These are phyloP conservation scores for Steatocranus sp. DNA, from an alignment of 2,797 vertebrate species.

Conservation along the genomic window DNA sequence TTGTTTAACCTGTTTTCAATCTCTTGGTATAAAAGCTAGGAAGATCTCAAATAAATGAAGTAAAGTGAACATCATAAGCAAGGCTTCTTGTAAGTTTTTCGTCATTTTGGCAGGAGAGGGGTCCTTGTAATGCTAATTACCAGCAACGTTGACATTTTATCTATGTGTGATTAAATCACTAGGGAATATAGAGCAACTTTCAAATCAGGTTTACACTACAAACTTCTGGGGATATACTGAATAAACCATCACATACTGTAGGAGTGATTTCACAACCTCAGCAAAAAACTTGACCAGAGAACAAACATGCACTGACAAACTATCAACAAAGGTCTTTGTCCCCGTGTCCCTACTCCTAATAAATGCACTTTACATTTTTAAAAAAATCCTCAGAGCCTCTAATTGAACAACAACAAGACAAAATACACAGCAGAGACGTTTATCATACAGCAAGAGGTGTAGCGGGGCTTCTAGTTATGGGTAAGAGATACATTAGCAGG, in stretches of 20 bases:
- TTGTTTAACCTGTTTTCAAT: slow-evolving; percentile 70
- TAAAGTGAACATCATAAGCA: slow-evolving; percentile 68
- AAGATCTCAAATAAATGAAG: slow-evolving; percentile 67
- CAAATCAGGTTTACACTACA: slow-evolving; percentile 70
- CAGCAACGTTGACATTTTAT: slow-evolving; percentile 55
- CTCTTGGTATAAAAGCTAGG: slow-evolving; percentile 77
- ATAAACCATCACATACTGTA: slow-evolving; percentile 73
- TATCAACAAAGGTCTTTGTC: slow-evolving; percentile 75
- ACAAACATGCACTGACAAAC: slow-evolving; percentile 82
- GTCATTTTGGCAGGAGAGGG: slow-evolving; percentile 69
- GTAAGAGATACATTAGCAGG: slow-evolving; percentile 76
- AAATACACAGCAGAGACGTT: slow-evolving; percentile 80
- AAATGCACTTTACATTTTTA: slow-evolving; percentile 78
- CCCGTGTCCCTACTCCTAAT: slow-evolving; percentile 75
- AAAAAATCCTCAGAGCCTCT: slow-evolving; percentile 77
- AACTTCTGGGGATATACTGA: slow-evolving; percentile 71
- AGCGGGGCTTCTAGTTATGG: slow-evolving; percentile 70
- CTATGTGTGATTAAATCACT: slow-evolving; percentile 69
- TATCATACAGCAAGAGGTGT: slow-evolving; percentile 78
- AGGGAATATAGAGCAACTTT: slow-evolving; percentile 61
- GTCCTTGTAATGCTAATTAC: slow-evolving; percentile 60
- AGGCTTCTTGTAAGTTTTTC: slow-evolving; percentile 64
- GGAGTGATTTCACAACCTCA: slow-evolving; percentile 74
- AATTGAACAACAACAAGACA: slow-evolving; percentile 81
- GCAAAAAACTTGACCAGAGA: slow-evolving; percentile 75